Base-by-base conservation (phyloP, 2,113 vertebrate species). In the Gnathonemus echidnorhynchus region DNA sequence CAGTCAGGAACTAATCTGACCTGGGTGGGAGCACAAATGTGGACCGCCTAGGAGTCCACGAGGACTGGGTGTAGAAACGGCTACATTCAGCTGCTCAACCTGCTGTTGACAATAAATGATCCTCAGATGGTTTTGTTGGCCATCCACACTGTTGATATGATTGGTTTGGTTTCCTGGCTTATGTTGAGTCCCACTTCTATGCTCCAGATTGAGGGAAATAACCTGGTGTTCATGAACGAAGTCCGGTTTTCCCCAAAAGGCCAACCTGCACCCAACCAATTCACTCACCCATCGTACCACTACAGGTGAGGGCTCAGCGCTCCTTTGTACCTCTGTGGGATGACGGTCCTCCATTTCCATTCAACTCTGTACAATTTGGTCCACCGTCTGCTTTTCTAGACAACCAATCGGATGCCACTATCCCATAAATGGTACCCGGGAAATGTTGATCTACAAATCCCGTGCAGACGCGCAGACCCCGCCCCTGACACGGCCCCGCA, bases 181-280 rank as follows among this genome's bases (percentile, higher is more conserved):
- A 7, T 87, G n/a, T 19, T 77, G 46, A 5, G 84, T 10, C 13
- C 3, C 19, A 21, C 27, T 24, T 35, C 46, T 13, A 45, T 35
- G 6, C 42, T 48, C 45, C 35, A 95, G 94, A 62, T 93, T 74
- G 91, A 91, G 9, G 91, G 90, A 4, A 90, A 92, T 58, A 90
- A 92, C 42, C 24, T 94, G 35, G 70, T 93, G 4, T 95, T 93
- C 56, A 91, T 91, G 11, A 95, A 95, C 27, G 93, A 95, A 87
- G 92, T 95, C 45, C 90, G 88, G 1, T 93, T 92, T 89, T 70
- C 52, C 19, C 88, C 91, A 1, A 86, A 89, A 52, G 48, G 83
- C 49, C 88, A 90, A 3, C 90, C 92, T 0, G 27, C 89, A 24
- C 17, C 77, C 1, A 89, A 89, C 8, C 91, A 91, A 0, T 50